Base-by-base conservation (phyloP, 2,113 vertebrate genomes). In the Erythrolamprus reginae region DNA sequence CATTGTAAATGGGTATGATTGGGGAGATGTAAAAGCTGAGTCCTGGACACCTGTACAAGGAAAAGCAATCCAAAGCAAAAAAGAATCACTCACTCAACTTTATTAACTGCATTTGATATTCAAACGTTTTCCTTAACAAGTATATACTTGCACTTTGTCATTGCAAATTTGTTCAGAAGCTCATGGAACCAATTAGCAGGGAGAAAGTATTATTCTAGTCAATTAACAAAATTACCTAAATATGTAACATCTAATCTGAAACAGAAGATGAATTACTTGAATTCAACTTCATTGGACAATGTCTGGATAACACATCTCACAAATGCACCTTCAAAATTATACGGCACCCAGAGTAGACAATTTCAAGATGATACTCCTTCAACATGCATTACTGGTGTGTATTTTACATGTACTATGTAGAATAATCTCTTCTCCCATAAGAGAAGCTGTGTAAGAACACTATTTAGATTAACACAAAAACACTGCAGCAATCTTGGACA, bases 1-100 rank as follows among this genome's bases (percentile, higher is more conserved):
- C 98, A 96, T 97, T 98, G 97, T 99, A 99, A 94, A 98, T 93
- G 0, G 98, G 98, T 95, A 99, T 98, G 94, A 96, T 90, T 3
- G 98, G 97, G 91, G 98, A 99, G 86, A 99, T 93, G 89, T 95
- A 94, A 87, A 98, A 97, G 86, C 98, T 98, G 91, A 99, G 97
- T 97, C 98, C 99, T 0, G 99, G 99, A 95, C 98, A 99, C 93
- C 99, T 99, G 96, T 0, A 0, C 55, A 94, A 90, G 42, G 92
- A 3, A 55, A 28, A n/a, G 0, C 95, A 82, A 93, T 65, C 82
- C 45, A 28, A 90, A 9, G 0, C 28, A 53, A 45, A 38, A 50
- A 26, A 23, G 5, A 65, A 48, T 19, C 23, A 28, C 33, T 4
- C 84, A 52, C 48, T n/a, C 8, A 53, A 10, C 1, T n/a, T 26